Percentiles rank a stretch among this genome's conserved stretches.
These are phyloP conservation scores for Athrips mouffetella DNA, from an alignment of 2,888 invertebrate genomes.

Conservation along the genomic window DNA sequence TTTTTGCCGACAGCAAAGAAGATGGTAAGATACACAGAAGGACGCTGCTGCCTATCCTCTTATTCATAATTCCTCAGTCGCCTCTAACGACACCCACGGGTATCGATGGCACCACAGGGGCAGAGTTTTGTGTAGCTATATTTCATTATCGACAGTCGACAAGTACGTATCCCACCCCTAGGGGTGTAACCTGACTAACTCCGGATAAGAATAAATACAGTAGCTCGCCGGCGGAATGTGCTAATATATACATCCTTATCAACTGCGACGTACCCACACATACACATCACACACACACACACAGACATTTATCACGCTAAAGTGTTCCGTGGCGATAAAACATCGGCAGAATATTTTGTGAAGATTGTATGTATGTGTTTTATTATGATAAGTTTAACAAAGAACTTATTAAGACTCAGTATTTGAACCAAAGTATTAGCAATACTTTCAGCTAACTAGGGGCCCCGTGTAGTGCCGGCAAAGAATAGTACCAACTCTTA, in stretches of 20 bases:
- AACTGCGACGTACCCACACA: conserved; percentile 45
- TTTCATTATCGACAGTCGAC: conserved; percentile 8
- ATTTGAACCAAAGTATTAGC: too few species aligned
- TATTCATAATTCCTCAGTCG: too few species aligned
- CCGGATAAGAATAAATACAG: conserved; percentile 77
- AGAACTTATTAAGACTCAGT: not conserved
- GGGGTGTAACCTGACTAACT: conserved; percentile 74
- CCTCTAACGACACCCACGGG: too few species aligned
- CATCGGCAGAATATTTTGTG: not conserved
- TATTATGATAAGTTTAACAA: not conserved
- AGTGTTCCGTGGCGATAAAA: conserved; percentile 8
- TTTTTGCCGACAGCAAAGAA: too few species aligned
- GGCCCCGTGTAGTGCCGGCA: too few species aligned
- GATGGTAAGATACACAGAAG: too few species aligned
- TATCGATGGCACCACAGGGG: too few species aligned
- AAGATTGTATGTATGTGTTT: not conserved
- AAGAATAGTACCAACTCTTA: too few species aligned
- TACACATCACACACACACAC: conserved; percentile 11
- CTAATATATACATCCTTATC: conserved; percentile 78
- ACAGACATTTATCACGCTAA: conserved; percentile 1
- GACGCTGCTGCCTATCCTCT: too few species aligned
- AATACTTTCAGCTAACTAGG: too few species aligned
- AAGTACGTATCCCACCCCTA: conserved; percentile 49
- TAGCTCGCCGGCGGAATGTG: conserved; percentile 69
- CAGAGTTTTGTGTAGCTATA: too few species aligned